phyloP scores from a whole-genome alignment of 2,113 vertebrate species.

The Trogon surrucura region DNA sequence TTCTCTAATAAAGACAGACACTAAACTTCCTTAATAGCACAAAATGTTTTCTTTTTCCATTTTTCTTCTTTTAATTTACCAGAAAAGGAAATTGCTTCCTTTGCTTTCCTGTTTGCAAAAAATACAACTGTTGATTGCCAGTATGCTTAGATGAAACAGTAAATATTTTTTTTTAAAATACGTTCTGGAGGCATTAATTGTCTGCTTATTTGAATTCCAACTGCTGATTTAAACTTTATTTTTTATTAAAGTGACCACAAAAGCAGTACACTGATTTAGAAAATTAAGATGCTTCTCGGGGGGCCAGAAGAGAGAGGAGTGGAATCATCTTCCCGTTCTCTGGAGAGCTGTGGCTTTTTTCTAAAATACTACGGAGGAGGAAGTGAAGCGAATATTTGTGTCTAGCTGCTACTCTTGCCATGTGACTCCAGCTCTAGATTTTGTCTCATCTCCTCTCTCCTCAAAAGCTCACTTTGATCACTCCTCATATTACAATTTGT shows the following conservation, averaged over 20 bases:
- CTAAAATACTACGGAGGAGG: background rate
- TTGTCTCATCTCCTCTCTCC: constrained; percentile 4
- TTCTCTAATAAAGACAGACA: background rate
- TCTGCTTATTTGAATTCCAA: background rate
- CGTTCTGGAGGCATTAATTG: background rate
- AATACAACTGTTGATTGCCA: background rate
- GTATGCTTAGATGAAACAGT: background rate
- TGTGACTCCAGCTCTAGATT: background rate
- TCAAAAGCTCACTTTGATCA: constrained; percentile 25
- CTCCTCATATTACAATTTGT: background rate
- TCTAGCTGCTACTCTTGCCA: background rate
- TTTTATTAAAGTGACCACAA: background rate
- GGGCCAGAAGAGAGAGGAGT: background rate
- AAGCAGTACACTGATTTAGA: background rate
- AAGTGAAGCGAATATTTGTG: background rate
- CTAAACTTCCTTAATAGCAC: background rate
- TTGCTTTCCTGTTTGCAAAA: background rate
- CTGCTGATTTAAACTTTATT: background rate
- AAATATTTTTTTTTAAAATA: background rate
- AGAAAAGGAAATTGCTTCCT: background rate
- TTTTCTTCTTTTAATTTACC: background rate
- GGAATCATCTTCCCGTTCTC: background rate
- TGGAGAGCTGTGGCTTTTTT: background rate
- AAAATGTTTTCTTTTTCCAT: background rate
- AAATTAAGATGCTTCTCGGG: background rate